A percentile compares a stretch with the other conserved stretches of the same genome.
Evolutionary conservation across 2,113 vertebrate species (phyloP).

Genomic region (Phalacrocorax carbo): DNA sequence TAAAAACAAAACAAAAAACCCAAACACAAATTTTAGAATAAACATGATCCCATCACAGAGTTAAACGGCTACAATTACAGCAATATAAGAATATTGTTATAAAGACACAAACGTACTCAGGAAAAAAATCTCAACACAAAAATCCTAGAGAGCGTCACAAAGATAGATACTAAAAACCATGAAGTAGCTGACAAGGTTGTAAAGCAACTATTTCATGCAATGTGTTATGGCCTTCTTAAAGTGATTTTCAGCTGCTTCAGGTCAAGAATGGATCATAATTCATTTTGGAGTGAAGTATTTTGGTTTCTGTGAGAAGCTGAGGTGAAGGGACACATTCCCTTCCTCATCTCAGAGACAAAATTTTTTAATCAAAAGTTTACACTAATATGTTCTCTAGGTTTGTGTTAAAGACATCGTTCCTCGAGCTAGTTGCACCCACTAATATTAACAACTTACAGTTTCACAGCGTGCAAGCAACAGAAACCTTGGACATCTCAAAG

Average conservation of each 20-base stretch:
- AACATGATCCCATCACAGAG: not conserved
- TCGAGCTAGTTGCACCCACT: not conserved
- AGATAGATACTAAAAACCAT: not conserved
- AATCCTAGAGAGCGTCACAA: not conserved
- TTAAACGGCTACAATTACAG: not conserved
- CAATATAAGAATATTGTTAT: not conserved
- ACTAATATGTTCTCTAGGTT: not conserved
- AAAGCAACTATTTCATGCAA: not conserved
- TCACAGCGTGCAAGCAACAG: not conserved
- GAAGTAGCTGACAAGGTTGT: not conserved
- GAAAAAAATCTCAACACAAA: not conserved
- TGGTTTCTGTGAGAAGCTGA: not conserved
- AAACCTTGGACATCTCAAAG: not conserved
- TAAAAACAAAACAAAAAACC: not conserved
- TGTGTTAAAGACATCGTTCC: not conserved
- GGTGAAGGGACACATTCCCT: not conserved
- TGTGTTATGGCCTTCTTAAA: not conserved
- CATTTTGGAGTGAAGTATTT: not conserved
- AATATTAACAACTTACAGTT: not conserved
- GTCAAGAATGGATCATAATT: not conserved
- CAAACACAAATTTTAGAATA: not conserved
- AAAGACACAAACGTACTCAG: not conserved
- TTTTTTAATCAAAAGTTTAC: not conserved
- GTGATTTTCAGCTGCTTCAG: not conserved
- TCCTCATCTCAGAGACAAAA: not conserved